Evolutionary conservation across 2,797 vertebrate species (phyloP).

Genomic region (Schizopygopsis malacanthus): DNA sequence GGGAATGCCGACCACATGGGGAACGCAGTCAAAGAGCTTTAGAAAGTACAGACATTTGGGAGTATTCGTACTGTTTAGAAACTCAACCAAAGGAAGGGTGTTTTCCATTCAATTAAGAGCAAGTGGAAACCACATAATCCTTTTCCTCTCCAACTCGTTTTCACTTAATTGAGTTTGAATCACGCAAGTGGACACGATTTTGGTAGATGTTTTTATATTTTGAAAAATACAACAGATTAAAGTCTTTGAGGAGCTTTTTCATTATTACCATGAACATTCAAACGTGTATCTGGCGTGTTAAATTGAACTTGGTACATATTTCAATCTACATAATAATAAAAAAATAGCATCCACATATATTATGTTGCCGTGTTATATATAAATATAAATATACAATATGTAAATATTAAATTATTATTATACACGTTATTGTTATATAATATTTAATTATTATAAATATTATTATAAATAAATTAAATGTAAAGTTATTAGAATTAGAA

Average conservation of each 20-base stretch:
- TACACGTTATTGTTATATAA: neutral
- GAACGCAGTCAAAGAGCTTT: conserved; percentile 67
- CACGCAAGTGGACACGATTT: conserved; percentile 38
- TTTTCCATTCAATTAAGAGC: conserved; percentile 56
- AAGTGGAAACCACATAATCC: conserved; percentile 45
- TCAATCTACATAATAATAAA: neutral
- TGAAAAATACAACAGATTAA: neutral
- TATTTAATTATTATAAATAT: neutral
- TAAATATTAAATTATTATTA: neutral
- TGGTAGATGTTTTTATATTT: neutral
- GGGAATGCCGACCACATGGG: conserved; percentile 61
- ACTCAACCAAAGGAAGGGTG: conserved; percentile 56
- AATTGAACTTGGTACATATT: neutral
- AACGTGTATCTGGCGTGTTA: neutral
- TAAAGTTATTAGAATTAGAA: neutral
- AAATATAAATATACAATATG: neutral
- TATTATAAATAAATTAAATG: neutral
- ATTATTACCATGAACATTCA: neutral
- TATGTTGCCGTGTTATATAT: neutral
- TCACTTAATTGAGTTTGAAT: conserved; percentile 51
- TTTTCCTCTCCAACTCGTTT: conserved; percentile 24
- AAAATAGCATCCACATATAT: neutral
- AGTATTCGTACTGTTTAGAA: conserved; percentile 60
- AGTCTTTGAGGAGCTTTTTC: neutral
- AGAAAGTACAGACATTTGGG: conserved; percentile 63